These are phyloP conservation scores for Drosophila murphyi DNA, from an alignment of 1,140 invertebrate species.

Conservation along the genomic window DNA sequence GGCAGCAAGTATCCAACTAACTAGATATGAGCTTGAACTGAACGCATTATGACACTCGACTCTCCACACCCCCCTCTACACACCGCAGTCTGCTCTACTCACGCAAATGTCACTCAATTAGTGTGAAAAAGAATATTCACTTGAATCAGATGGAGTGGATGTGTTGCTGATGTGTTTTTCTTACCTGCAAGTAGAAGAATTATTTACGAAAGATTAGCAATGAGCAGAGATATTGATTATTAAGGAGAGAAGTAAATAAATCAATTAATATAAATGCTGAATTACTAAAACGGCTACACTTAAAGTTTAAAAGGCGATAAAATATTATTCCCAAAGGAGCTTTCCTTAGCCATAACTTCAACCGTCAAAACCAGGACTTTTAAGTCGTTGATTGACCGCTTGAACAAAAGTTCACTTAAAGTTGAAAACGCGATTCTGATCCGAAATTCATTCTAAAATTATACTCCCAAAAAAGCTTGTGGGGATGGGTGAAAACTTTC, in stretches of 20 bases:
- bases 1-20: conserved; percentile 10
- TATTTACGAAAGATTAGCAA: not conserved
- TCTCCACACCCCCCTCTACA: conserved; percentile 13
- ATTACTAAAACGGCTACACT: no score
- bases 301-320: no score
- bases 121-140: not conserved
- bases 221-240: not conserved
- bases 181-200: conserved; percentile 59
- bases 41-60: conserved; percentile 28
- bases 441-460: no score
- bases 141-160: conserved; percentile 12
- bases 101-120: conserved; percentile 1
- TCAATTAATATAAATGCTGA: no score
- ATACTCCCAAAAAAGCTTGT: no score
- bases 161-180: conserved; percentile 5
- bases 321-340: no score
- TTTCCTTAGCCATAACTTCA: no score
- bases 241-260: not conserved
- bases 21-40: conserved; percentile 22
- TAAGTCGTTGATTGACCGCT: no score
- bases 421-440: no score
- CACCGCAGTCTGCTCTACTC: not conserved
- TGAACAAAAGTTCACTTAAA: no score
- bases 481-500: no score
- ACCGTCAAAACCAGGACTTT: no score